Conservation (phyloP, 2,113 vertebrate genomes). For the Mastomys coucha region DNA sequence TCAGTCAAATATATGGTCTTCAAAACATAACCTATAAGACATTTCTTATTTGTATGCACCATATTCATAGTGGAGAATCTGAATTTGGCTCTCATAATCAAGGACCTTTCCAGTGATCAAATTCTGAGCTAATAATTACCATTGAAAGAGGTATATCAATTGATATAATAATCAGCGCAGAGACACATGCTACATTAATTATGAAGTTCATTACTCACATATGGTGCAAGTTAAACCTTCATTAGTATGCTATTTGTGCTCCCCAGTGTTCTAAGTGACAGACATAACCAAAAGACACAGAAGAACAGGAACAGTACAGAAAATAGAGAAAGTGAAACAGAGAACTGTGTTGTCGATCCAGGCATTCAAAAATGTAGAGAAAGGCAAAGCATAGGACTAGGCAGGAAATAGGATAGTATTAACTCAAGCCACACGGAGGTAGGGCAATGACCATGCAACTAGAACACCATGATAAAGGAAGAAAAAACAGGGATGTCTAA, state of each 20-base stretch:
- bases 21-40: background rate
- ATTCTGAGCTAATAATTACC: background rate
- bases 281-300: background rate
- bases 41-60: background rate
- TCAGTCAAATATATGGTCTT: background rate
- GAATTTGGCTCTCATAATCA: background rate
- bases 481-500: background rate
- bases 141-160: background rate
- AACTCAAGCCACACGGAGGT: background rate
- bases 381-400: background rate
- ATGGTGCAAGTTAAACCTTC: rapidly evolving
- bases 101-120: background rate
- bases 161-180: background rate
- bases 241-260: background rate
- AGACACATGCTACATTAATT: background rate
- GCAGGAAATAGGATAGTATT: background rate
- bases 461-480: background rate
- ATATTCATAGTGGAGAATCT: background rate
- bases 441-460: too few relatives aligned
- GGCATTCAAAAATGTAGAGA: background rate
- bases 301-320: background rate
- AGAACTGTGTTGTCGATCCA: background rate
- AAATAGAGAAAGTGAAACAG: background rate
- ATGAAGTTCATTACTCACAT: background rate
- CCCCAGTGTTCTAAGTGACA: background rate